These are phyloP conservation scores for Orientallactaga sibirica DNA, from an alignment of 2,797 vertebrate genomes.

Conservation along the genomic window DNA sequence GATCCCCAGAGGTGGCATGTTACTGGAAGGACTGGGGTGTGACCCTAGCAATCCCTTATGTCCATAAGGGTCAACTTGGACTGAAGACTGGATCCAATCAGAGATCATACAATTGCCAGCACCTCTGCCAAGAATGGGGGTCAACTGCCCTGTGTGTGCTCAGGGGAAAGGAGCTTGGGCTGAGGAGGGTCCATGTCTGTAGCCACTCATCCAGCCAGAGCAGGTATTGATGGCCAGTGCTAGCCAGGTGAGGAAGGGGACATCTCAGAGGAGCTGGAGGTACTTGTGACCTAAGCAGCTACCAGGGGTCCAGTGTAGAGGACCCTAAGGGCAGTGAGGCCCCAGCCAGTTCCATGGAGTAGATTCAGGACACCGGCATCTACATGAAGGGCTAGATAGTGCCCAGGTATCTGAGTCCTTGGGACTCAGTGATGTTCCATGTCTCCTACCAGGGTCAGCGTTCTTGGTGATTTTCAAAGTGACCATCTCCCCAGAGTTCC, in stretches of 20 bases:
- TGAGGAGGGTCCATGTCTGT: background rate
- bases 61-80: too few relatives aligned
- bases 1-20: background rate
- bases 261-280: background rate
- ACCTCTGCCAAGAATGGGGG: background rate
- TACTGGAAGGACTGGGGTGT: background rate
- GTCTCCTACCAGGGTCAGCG: background rate
- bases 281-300: background rate
- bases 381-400: background rate
- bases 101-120: too few relatives aligned
- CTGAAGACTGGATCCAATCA: background rate
- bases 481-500: background rate
- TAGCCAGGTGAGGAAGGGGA: background rate
- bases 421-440: background rate
- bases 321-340: background rate
- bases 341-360: background rate
- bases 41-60: accelerated
- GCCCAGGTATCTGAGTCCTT: background rate
- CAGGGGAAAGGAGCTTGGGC: background rate
- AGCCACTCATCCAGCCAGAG: background rate
- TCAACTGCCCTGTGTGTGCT: too few relatives aligned
- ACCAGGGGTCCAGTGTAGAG: too few relatives aligned
- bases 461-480: background rate
- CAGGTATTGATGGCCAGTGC: background rate
- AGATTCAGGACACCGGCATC: background rate